These are phyloP conservation scores for Callionymus lyra DNA, from an alignment of 2,113 vertebrate species.

Conservation along the genomic window DNA sequence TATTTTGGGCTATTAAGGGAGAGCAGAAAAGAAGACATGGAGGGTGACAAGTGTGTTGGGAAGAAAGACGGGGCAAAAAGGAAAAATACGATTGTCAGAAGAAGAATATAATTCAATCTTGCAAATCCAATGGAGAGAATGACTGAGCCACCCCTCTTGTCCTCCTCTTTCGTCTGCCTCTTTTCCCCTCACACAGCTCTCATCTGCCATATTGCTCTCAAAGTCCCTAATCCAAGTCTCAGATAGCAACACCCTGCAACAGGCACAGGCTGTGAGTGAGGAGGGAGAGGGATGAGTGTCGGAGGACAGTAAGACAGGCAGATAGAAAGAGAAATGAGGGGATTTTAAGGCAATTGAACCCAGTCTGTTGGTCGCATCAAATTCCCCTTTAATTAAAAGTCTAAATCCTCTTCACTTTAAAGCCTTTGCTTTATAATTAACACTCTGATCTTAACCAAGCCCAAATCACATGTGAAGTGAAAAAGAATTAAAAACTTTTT, in stretches of 20 bases:
- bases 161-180: slow-evolving; percentile 8
- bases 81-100: slow-evolving; percentile 29
- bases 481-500: slow-evolving; percentile 70
- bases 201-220: slow-evolving; percentile 39
- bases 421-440: slow-evolving; percentile 68
- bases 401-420: slow-evolving; percentile 68
- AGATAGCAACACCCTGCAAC: slow-evolving; percentile 37
- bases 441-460: slow-evolving; percentile 50
- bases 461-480: slow-evolving; percentile 17
- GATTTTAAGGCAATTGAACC: slow-evolving; percentile 45
- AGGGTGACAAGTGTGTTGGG: slow-evolving; percentile 1
- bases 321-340: slow-evolving; percentile 19
- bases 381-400: slow-evolving; percentile 73
- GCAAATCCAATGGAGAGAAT: slow-evolving; percentile 35
- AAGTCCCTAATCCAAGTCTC: slow-evolving; percentile 53
- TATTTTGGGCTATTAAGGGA: slow-evolving; percentile 34
- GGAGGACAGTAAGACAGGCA: slow-evolving; percentile 15
- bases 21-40: slow-evolving; percentile 7
- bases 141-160: slow-evolving; percentile 28
- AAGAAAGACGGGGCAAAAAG: slow-evolving; percentile 1
- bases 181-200: slow-evolving; percentile 21
- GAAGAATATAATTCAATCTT: slow-evolving; percentile 58
- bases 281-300: slow-evolving; percentile 28
- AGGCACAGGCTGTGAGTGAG: slow-evolving; percentile 26
- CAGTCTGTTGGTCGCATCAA: slow-evolving; percentile 56